phyloP scores from a whole-genome alignment of 1,140 invertebrate species.

The Frieseomelitta varia region DNA sequence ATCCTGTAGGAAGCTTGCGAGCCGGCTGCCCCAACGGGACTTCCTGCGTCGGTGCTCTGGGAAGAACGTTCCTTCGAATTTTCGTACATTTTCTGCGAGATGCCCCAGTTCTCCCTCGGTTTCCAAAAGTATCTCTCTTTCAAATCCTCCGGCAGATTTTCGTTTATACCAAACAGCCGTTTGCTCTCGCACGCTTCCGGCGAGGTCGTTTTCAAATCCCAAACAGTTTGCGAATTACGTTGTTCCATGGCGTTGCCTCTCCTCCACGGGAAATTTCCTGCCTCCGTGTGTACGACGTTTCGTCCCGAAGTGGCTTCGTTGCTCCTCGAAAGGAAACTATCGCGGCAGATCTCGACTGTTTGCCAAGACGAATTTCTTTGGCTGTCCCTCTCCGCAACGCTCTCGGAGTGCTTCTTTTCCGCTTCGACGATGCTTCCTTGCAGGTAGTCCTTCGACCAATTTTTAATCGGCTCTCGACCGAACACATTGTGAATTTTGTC shows the following conservation, averaged over 20 bases:
- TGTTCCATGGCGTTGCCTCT: not conserved
- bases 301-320: constrained; percentile 7
- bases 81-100: not conserved
- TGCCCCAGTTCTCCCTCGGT: not conserved
- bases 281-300: too few relatives aligned
- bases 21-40: not conserved
- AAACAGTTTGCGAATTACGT: not conserved
- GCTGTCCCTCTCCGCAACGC: not conserved
- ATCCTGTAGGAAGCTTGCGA: not conserved
- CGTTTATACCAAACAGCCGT: not conserved
- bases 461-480: too few relatives aligned
- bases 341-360: constrained; percentile 9
- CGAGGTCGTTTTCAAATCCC: too few relatives aligned
- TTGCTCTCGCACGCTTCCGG: too few relatives aligned
- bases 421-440: not conserved
- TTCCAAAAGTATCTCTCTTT: not conserved
- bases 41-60: not conserved
- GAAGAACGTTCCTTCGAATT: too few relatives aligned
- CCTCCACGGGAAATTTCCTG: not conserved
- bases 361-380: not conserved
- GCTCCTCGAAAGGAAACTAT: not conserved
- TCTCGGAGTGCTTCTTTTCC: not conserved
- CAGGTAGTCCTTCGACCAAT: not conserved
- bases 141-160: not conserved
- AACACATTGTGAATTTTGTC: not conserved